phyloP scores from a whole-genome alignment of 2,888 invertebrate species.

The Cryptocheilus praepositus region DNA sequence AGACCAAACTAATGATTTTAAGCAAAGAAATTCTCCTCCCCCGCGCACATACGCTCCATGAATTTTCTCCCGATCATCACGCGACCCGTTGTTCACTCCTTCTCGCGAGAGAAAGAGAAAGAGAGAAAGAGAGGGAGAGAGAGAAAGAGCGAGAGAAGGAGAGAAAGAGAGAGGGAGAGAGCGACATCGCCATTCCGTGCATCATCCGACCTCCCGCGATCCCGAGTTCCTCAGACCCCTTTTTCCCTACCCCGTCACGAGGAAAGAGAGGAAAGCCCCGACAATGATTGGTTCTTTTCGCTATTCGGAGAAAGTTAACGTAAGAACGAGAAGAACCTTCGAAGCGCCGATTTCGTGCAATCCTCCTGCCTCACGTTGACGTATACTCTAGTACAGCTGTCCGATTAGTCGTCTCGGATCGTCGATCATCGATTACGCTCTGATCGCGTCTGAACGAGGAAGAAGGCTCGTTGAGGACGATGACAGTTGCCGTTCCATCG shows the following conservation, averaged over 20 bases:
- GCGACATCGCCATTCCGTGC: not conserved
- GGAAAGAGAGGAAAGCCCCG: slow-evolving; percentile 4
- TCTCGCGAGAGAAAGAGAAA: not conserved
- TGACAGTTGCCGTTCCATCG: too few species aligned
- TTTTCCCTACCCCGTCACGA: too few species aligned
- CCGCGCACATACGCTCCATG: slow-evolving; percentile 2
- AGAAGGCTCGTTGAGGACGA: too few species aligned
- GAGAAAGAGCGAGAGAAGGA: not conserved
- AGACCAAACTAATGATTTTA: slow-evolving; percentile 66
- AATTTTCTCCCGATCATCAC: not conserved
- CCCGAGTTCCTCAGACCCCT: too few species aligned
- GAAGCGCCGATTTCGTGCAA: slow-evolving; percentile 24
- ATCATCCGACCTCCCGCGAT: too few species aligned
- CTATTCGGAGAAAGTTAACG: not conserved
- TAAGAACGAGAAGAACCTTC: not conserved
- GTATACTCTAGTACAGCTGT: slow-evolving; percentile 31
- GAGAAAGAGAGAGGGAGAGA: not conserved
- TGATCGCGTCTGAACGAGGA: too few species aligned
- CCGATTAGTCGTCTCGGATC: slow-evolving; percentile 14
- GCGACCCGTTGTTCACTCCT: not conserved
- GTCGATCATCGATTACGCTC: slow-evolving; percentile 7
- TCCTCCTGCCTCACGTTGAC: slow-evolving; percentile 34
- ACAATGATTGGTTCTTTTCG: slow-evolving; percentile 3
- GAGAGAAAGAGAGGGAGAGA: not conserved
- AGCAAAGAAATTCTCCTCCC: slow-evolving; percentile 33